Percentiles rank a stretch among this genome's conserved stretches.
phyloP scores from a whole-genome alignment of 2,888 invertebrate genomes.

The Idaea biselata region DNA sequence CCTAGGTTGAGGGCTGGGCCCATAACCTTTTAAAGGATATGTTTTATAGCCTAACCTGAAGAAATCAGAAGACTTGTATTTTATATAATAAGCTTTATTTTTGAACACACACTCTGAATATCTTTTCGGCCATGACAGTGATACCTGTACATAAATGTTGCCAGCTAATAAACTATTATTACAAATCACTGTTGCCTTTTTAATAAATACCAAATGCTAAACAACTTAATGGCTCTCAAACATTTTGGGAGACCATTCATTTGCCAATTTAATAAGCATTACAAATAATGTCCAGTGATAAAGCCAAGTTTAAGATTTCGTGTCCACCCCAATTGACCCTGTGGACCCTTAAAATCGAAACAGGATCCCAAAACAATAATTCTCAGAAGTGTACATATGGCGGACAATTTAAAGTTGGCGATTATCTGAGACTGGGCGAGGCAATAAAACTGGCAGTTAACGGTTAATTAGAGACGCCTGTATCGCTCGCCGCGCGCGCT shows the following conservation, averaged over 20 bases:
- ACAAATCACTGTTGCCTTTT: too few species aligned
- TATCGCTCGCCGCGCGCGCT: not conserved
- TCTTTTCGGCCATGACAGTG: too few species aligned
- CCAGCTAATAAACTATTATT: too few species aligned
- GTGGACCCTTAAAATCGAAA: constrained; percentile 30
- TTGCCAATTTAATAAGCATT: not conserved
- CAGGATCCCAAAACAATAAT: constrained; percentile 48
- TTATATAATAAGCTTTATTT: too few species aligned
- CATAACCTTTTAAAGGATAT: too few species aligned
- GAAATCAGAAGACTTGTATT: too few species aligned
- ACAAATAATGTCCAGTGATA: constrained; percentile 4
- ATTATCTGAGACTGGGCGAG: constrained; percentile 63
- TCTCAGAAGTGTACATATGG: constrained; percentile 61
- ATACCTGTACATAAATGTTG: too few species aligned
- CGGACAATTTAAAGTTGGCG: constrained; percentile 66
- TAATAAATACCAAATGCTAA: too few species aligned
- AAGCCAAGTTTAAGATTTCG: constrained; percentile 8
- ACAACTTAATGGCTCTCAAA: too few species aligned
- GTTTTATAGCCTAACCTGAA: too few species aligned
- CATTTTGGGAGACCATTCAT: not conserved
- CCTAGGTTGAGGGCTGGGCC: too few species aligned
- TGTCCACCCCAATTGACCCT: constrained; percentile 1
- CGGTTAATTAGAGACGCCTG: constrained; percentile 72
- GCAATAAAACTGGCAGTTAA: constrained; percentile 71
- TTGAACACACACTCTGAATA: too few species aligned